These are phyloP conservation scores for Ypsolopha scabrella DNA, from an alignment of 2,888 invertebrate species.

Conservation along the genomic window DNA sequence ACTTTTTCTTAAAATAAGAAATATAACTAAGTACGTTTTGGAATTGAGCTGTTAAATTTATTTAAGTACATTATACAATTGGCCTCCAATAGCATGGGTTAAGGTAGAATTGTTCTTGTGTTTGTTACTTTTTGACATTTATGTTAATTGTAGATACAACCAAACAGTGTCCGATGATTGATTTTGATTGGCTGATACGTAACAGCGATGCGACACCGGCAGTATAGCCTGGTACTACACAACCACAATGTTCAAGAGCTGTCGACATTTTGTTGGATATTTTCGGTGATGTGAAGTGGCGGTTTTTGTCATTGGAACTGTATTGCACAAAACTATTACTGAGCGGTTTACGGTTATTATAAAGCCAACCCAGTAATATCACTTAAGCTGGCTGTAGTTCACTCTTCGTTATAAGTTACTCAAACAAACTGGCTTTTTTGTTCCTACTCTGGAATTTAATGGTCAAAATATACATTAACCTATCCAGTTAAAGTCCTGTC, in stretches of 20 bases:
- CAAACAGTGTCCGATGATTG: conserved; percentile 69
- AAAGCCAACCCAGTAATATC: too few relatives aligned
- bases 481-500: too few relatives aligned
- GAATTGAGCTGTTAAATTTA: too few relatives aligned
- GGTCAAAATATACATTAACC: too few relatives aligned
- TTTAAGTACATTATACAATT: neutral
- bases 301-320: conserved; percentile 3
- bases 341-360: too few relatives aligned
- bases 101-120: conserved; percentile 11
- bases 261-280: conserved; percentile 23
- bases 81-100: neutral
- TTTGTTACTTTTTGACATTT: conserved; percentile 35
- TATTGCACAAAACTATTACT: too few relatives aligned
- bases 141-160: conserved; percentile 68
- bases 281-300: conserved; percentile 30
- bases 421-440: too few relatives aligned
- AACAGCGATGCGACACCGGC: conserved; percentile 52
- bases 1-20: too few relatives aligned
- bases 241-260: conserved; percentile 11
- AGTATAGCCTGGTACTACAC: conserved; percentile 45
- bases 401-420: too few relatives aligned
- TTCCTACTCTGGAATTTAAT: too few relatives aligned
- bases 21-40: too few relatives aligned
- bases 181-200: conserved; percentile 69
- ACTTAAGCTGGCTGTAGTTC: too few relatives aligned